These are phyloP conservation scores for Corythoichthys intestinalis DNA, from an alignment of 2,113 vertebrate genomes.

Conservation along the genomic window DNA sequence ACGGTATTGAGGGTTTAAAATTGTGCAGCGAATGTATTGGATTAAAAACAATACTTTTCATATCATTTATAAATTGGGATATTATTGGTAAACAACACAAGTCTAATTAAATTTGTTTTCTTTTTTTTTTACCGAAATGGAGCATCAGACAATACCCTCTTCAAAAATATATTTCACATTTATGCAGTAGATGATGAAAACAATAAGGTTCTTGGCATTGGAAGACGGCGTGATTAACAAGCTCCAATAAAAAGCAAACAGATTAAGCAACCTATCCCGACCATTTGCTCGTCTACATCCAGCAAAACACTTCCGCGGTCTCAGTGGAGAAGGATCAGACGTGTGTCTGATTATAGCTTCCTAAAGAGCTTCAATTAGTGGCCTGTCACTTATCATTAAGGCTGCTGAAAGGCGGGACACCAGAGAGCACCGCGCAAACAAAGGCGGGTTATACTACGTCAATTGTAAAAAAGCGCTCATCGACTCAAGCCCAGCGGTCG, in stretches of 20 bases:
- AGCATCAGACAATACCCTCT: neutral
- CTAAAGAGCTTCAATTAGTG: slow-evolving; percentile 81
- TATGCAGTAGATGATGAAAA: slow-evolving; percentile 7
- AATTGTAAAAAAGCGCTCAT: slow-evolving; percentile 71
- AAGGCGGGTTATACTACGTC: slow-evolving; percentile 84
- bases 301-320: slow-evolving; percentile 43
- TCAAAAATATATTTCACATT: slow-evolving; percentile 1
- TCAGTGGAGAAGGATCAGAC: slow-evolving; percentile 71
- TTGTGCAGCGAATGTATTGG: too few relatives aligned
- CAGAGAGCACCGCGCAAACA: slow-evolving; percentile 82
- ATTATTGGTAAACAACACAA: too few relatives aligned
- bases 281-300: slow-evolving; percentile 48
- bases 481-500: slow-evolving; percentile 54
- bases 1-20: too few relatives aligned
- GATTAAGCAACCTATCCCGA: slow-evolving; percentile 45
- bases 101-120: too few relatives aligned
- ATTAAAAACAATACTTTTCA: too few relatives aligned
- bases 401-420: slow-evolving; percentile 65
- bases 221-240: slow-evolving; percentile 36
- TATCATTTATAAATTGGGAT: too few relatives aligned
- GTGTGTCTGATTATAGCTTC: slow-evolving; percentile 83
- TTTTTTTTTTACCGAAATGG: neutral
- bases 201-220: slow-evolving; percentile 15
- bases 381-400: slow-evolving; percentile 79
- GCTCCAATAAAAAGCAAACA: slow-evolving; percentile 49